Conservation (phyloP, 2,797 vertebrate species). For the Notolepis coatsorum region DNA sequence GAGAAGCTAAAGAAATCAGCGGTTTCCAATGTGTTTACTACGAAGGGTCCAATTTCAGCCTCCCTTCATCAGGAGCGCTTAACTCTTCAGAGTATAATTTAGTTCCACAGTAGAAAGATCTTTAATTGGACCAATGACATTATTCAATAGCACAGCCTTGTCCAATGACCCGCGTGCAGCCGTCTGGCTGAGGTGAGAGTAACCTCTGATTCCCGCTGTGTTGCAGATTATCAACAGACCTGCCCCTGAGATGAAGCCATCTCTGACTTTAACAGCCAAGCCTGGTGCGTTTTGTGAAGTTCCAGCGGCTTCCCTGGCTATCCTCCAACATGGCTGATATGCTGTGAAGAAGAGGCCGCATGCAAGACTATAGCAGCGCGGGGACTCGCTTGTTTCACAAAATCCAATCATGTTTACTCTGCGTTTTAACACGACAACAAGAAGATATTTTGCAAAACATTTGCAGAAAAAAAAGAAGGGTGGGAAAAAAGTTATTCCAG, state of each 20-base stretch:
- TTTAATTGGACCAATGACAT: too few relatives aligned
- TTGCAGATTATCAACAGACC: constrained; percentile 30
- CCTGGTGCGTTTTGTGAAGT: neutral
- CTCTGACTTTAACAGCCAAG: constrained; percentile 23
- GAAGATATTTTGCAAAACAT: too few relatives aligned
- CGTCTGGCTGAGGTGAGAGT: constrained; percentile 3
- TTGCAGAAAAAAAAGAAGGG: constrained; percentile 12
- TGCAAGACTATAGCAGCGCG: neutral
- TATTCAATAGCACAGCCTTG: too few relatives aligned
- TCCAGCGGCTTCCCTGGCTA: neutral
- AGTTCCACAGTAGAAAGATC: too few relatives aligned
- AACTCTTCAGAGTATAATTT: too few relatives aligned
- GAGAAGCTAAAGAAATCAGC: too few relatives aligned
- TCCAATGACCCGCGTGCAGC: constrained; percentile 19
- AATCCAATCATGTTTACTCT: constrained; percentile 55
- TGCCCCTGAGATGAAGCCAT: constrained; percentile 19
- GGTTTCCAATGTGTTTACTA: too few relatives aligned
- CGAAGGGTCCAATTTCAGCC: too few relatives aligned
- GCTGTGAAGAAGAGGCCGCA: too few relatives aligned
- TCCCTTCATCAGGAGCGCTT: too few relatives aligned
- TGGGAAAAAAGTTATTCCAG: constrained; percentile 36
- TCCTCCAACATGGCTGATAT: neutral
- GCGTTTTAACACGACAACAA: too few relatives aligned
- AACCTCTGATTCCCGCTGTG: neutral
- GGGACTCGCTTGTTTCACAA: too few relatives aligned